Evolutionary conservation across 2,797 vertebrate genomes (phyloP).

Genomic region (Stomatorhinus walkeri): DNA sequence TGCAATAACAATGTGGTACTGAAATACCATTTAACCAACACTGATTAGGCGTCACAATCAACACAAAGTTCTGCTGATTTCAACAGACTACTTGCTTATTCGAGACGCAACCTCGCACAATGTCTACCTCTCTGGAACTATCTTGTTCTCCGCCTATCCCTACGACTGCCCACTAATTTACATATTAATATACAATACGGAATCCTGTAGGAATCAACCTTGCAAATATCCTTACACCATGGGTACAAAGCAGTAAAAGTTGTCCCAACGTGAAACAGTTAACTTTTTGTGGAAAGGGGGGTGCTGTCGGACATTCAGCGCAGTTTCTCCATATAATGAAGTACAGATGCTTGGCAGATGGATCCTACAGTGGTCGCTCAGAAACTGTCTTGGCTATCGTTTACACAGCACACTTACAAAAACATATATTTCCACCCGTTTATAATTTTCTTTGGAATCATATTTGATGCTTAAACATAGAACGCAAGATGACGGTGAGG

Average conservation of each 20-base stretch:
- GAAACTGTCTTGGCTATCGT: background rate
- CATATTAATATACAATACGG: background rate
- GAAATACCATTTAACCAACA: background rate
- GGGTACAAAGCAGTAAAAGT: background rate
- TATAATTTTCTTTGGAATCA: background rate
- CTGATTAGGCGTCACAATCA: background rate
- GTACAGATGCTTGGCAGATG: constrained; percentile 26
- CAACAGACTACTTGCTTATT: background rate
- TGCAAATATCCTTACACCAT: background rate
- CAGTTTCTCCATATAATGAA: constrained; percentile 17
- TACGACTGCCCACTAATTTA: background rate
- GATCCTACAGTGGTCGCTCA: background rate
- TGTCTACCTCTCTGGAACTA: background rate
- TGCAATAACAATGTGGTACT: background rate
- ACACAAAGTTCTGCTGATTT: background rate
- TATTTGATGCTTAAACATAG: background rate
- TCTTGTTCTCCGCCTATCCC: background rate
- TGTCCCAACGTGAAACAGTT: constrained; percentile 21
- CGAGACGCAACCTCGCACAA: background rate
- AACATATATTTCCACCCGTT: background rate
- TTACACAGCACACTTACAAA: background rate
- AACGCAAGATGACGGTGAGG: background rate
- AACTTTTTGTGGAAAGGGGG: constrained; percentile 44
- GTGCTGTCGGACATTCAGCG: constrained; percentile 61
- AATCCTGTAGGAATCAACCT: background rate